phyloP scores from a whole-genome alignment of 2,113 vertebrate species.

The Chionomys nivalis region DNA sequence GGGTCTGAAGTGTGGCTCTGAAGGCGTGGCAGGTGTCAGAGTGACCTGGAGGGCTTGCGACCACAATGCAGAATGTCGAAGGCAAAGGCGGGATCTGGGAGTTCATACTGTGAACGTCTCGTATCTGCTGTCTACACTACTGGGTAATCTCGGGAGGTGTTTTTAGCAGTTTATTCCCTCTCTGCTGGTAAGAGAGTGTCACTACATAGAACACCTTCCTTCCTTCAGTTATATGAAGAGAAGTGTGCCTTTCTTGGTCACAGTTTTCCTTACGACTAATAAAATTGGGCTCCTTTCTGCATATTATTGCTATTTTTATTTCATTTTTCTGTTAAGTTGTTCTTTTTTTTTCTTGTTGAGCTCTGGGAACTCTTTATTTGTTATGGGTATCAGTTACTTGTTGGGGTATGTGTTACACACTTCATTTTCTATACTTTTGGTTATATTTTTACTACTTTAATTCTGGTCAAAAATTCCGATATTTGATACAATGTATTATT shows the following conservation, averaged over 20 bases:
- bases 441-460: conserved; percentile 4
- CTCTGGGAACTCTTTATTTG: neutral
- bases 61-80: neutral
- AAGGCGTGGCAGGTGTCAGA: neutral
- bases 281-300: neutral
- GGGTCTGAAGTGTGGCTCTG: neutral
- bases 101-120: neutral
- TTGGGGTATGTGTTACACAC: neutral
- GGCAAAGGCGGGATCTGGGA: too few relatives aligned
- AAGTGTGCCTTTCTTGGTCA: neutral
- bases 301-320: neutral
- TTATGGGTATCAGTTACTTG: neutral
- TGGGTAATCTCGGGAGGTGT: neutral
- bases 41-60: neutral
- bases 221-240: neutral
- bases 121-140: neutral
- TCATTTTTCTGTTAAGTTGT: neutral
- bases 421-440: neutral
- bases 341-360: neutral
- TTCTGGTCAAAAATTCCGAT: neutral
- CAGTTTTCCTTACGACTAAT: neutral
- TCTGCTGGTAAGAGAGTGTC: neutral
- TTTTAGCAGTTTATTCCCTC: neutral
- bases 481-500: neutral
- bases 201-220: neutral